Evolutionary conservation across 2,113 vertebrate species (phyloP).

Genomic region (Labeo catla): DNA sequence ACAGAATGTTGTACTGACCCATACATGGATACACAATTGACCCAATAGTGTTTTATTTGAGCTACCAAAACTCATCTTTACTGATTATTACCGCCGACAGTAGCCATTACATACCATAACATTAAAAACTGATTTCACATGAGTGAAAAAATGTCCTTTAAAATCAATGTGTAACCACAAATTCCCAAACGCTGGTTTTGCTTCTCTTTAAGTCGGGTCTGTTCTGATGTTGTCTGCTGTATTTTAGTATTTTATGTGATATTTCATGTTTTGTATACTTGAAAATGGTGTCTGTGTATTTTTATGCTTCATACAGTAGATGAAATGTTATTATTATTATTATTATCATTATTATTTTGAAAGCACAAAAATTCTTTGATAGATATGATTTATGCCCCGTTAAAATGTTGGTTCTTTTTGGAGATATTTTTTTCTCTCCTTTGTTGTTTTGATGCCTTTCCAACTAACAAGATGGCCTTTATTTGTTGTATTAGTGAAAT

Average conservation of each 20-base stretch:
- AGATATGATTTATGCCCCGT: not conserved
- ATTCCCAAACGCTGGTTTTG: not conserved
- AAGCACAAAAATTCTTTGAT: slow-evolving; percentile 47
- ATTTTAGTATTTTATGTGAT: slow-evolving; percentile 17
- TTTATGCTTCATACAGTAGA: slow-evolving; percentile 36
- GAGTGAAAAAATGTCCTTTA: not conserved
- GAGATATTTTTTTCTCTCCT: not conserved
- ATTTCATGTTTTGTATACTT: slow-evolving; percentile 52
- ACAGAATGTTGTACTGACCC: not conserved
- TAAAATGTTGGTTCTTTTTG: not conserved
- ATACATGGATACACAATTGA: not conserved
- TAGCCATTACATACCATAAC: not conserved
- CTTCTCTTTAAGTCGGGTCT: slow-evolving; percentile 22
- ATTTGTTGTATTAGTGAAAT: not conserved
- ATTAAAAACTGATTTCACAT: not conserved
- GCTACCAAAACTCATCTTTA: not conserved
- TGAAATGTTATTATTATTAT: slow-evolving; percentile 54
- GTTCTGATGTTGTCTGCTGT: slow-evolving; percentile 25
- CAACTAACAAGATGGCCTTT: not conserved
- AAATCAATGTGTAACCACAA: not conserved
- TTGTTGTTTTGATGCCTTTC: slow-evolving; percentile 6
- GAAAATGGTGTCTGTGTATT: slow-evolving; percentile 49
- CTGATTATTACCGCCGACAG: not conserved
- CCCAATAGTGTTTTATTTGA: not conserved
- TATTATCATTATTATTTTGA: slow-evolving; percentile 47